phyloP scores from a whole-genome alignment of 2,113 vertebrate species.

The Epinephelus fuscoguttatus region DNA sequence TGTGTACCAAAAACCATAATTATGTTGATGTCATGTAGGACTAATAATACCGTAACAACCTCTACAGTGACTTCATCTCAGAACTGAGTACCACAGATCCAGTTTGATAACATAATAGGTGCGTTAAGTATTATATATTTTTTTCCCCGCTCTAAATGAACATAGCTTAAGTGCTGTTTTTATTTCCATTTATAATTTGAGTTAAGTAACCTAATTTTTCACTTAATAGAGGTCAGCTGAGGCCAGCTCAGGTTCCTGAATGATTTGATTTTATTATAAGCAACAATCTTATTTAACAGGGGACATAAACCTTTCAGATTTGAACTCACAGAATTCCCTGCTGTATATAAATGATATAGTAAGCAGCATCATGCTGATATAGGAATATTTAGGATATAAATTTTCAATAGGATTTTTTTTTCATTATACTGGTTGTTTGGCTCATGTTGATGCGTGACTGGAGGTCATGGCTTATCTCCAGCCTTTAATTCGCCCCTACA shows the following conservation, averaged over 20 bases:
- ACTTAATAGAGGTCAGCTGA: background rate
- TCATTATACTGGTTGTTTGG: background rate
- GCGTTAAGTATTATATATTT: background rate
- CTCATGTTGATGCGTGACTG: background rate
- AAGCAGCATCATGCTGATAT: background rate
- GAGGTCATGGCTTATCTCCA: conserved; percentile 16
- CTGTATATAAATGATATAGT: background rate
- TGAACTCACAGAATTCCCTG: background rate
- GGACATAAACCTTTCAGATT: background rate
- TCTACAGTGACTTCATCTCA: background rate
- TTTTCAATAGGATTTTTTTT: no score
- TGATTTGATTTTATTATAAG: background rate
- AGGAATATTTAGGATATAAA: background rate
- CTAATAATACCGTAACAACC: background rate
- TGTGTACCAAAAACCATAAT: background rate
- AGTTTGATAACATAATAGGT: background rate
- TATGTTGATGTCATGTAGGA: background rate
- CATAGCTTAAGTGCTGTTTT: background rate
- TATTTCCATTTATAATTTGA: background rate
- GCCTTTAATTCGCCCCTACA: conserved; percentile 6
- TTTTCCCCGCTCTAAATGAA: background rate
- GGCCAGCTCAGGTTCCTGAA: background rate
- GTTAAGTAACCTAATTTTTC: background rate
- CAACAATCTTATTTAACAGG: background rate
- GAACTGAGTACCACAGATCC: background rate